phyloP scores from a whole-genome alignment of 2,113 vertebrate species.

The Callipepla californica region DNA sequence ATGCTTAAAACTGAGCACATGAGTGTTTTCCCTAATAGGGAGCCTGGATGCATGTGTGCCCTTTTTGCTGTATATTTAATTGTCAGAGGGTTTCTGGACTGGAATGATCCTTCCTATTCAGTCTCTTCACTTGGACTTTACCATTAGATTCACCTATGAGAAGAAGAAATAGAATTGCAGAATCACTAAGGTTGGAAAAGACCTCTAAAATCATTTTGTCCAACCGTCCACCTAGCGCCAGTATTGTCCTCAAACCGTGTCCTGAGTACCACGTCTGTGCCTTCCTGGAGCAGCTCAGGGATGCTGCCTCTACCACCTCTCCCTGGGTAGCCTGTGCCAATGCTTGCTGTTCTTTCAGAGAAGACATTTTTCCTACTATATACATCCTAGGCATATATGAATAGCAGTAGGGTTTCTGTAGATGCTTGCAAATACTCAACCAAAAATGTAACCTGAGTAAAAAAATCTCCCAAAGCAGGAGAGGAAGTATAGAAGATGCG shows the following conservation, averaged over 20 bases:
- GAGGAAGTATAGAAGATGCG: neutral
- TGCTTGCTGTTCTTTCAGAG: too few relatives aligned
- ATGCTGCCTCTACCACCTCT: too few relatives aligned
- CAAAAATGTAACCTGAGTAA: neutral
- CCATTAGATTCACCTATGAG: neutral
- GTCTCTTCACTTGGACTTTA: neutral
- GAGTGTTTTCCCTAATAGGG: constrained; percentile 54
- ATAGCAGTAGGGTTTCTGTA: neutral
- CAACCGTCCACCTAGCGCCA: too few relatives aligned
- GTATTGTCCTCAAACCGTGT: too few relatives aligned
- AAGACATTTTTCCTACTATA: too few relatives aligned
- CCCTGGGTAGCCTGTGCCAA: too few relatives aligned
- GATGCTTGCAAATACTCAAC: neutral
- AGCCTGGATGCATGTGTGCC: neutral
- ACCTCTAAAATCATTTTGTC: neutral
- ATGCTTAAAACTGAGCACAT: constrained; percentile 64
- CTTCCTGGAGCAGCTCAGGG: too few relatives aligned
- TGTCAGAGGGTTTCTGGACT: neutral
- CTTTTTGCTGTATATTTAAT: constrained; percentile 33
- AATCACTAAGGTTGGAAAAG: neutral
- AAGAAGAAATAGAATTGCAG: neutral
- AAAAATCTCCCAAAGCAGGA: neutral
- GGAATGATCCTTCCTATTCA: neutral
- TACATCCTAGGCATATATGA: neutral
- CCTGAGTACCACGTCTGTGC: too few relatives aligned